Base-by-base conservation (phyloP, 2,888 invertebrate species). In the Patella pellucida region DNA sequence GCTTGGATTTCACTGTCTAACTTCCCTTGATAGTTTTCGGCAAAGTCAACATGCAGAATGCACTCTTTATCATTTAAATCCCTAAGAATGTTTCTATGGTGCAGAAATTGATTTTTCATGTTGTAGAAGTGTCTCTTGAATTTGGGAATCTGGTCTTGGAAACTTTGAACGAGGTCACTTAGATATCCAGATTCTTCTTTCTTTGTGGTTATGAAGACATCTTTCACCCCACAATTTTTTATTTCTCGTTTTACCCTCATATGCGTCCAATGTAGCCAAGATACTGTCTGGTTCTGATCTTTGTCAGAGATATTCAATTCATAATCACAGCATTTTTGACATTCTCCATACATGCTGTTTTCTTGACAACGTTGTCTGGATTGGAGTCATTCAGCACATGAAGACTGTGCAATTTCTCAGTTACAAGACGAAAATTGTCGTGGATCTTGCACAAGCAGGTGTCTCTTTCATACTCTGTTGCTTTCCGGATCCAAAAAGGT, bases 11-110 rank as follows among this genome's bases (percentile, higher is more conserved):
- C 90, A 69, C 84, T 74, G 3, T 72, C 80, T 80, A 88, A 86
- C 80, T 88, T 86, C 27, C 85, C 81, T 19, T 74, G 79, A 81
- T 86, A 90, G 74, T 90, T 91, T 85, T 90, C 89, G 5, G 85
- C 83, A 81, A 91, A 91, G 76, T 90, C 86, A 73, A 87, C 77
- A 72, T 86, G 85, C 15, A 85, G 76, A 3, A 88, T 68, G 27
- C 76, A 79, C 71, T 85, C 83, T 19, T 76, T 69, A 75, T 74
- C 70, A 2, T 41, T 72, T 23, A 85, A 72, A 14, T 76, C 70
- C 69, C 75, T 72, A 74, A 82, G 83, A 11, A 81, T 52, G 3
- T 78, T 27, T 71, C 75, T 83, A 50, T 81, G 81, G 50, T 70
- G 71, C 94, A 51, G 41, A 52, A 69, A 31, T 23, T 78, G 78